Evolutionary conservation across 2,113 vertebrate genomes (phyloP).

Genomic region (Vulpes vulpes): DNA sequence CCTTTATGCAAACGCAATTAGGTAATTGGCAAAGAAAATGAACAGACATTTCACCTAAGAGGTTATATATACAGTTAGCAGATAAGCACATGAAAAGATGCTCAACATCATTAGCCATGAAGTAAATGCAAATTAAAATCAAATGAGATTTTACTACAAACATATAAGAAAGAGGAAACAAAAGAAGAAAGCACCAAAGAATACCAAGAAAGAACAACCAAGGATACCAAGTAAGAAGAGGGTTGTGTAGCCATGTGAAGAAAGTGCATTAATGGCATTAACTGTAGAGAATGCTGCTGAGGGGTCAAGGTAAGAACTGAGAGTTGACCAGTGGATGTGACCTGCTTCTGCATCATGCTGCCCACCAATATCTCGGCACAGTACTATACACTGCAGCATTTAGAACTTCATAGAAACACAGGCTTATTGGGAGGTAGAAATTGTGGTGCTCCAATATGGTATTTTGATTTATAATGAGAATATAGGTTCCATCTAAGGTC

Average conservation of each 20-base stretch:
- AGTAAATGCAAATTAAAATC: neutral
- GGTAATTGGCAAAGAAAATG: neutral
- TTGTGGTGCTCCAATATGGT: neutral
- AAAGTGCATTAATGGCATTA: neutral
- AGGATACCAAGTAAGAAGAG: neutral
- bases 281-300: neutral
- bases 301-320: neutral
- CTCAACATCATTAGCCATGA: neutral
- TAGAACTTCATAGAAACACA: neutral
- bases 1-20: neutral
- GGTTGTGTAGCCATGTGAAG: neutral
- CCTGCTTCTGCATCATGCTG: neutral
- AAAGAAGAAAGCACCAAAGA: neutral
- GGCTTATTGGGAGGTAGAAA: neutral
- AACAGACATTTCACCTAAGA: neutral
- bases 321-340: neutral
- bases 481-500: neutral
- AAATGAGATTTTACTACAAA: neutral
- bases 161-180: neutral
- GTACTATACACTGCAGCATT: neutral
- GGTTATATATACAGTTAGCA: neutral
- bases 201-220: neutral
- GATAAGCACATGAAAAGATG: neutral
- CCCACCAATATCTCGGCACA: neutral
- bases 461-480: slow-evolving; percentile 8